Conservation (phyloP, 2,888 invertebrate species). For the Lithosia quadra region DNA sequence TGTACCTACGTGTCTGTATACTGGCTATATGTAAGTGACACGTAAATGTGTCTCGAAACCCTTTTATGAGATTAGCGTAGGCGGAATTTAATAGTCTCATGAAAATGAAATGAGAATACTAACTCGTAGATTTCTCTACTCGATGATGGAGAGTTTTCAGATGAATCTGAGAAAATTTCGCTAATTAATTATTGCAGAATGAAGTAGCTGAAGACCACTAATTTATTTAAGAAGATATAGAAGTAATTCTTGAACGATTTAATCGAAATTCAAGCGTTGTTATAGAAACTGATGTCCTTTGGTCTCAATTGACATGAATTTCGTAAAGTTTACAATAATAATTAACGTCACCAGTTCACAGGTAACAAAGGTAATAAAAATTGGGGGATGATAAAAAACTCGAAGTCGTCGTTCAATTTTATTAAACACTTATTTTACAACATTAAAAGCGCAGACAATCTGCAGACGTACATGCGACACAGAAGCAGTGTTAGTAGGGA, state of each 20-base stretch:
- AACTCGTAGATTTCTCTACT: not conserved
- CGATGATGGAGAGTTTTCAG: not conserved
- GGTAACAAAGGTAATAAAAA: conserved; percentile 6
- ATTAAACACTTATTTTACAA: conserved; percentile 32
- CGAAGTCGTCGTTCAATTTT: conserved; percentile 1
- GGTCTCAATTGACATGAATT: not conserved
- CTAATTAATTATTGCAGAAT: too few relatives aligned
- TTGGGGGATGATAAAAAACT: conserved; percentile 10
- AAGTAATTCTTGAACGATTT: not conserved
- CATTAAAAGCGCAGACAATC: conserved; percentile 56
- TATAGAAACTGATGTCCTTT: not conserved
- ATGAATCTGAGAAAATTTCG: not conserved
- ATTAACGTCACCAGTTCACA: not conserved
- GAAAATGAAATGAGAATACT: not conserved
- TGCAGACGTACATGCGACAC: conserved; percentile 58
- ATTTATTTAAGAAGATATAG: not conserved
- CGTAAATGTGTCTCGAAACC: not conserved
- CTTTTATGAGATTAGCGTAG: not conserved
- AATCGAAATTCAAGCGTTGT: not conserved
- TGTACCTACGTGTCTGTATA: not conserved
- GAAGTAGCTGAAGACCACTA: not conserved
- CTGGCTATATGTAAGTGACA: not conserved
- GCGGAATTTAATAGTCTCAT: not conserved
- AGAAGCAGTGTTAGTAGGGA: conserved; percentile 50
- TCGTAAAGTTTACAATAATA: not conserved